These are phyloP conservation scores for Phenganax subtilis DNA, from an alignment of 92 coral and sea anemone species.

Conservation along the genomic window DNA sequence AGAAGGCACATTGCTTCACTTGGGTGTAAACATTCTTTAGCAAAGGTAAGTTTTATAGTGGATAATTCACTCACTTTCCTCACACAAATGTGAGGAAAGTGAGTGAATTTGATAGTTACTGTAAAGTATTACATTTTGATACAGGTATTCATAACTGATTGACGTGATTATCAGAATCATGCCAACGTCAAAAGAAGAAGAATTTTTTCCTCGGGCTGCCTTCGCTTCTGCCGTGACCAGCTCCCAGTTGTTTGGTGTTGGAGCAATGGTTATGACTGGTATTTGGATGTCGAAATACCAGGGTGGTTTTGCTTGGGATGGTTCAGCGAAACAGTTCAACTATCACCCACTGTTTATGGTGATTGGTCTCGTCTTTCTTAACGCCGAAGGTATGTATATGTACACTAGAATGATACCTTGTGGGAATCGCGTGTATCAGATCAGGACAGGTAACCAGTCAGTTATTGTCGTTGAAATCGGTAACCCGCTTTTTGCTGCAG, in stretches of 20 bases:
- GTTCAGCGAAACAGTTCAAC: constrained; percentile 26
- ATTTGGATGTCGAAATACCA: constrained; percentile 33
- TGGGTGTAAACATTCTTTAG: background rate
- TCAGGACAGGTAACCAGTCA: no score
- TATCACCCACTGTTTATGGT: constrained; percentile 40
- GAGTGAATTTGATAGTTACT: background rate
- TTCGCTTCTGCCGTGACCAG: constrained; percentile 36
- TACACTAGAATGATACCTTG: background rate
- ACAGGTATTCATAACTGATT: background rate
- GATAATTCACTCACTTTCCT: background rate
- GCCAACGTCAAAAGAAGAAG: constrained; percentile 13
- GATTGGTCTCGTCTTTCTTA: constrained; percentile 35
- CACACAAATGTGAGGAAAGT: background rate
- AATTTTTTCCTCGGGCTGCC: constrained; percentile 17
- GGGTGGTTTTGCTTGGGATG: constrained; percentile 39
- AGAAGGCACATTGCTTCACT: background rate
- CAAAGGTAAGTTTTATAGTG: constrained; percentile 7
- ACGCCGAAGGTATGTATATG: constrained; percentile 27
- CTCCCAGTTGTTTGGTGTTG: constrained; percentile 35
- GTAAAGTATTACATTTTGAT: no score
- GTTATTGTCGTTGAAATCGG: no score
- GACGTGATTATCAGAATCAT: background rate
- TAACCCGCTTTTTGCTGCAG: no score
- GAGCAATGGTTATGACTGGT: constrained; percentile 34
- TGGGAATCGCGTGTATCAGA: no score